Conservation (phyloP, 2,113 vertebrate species). For the Brachionichthys hirsutus region DNA sequence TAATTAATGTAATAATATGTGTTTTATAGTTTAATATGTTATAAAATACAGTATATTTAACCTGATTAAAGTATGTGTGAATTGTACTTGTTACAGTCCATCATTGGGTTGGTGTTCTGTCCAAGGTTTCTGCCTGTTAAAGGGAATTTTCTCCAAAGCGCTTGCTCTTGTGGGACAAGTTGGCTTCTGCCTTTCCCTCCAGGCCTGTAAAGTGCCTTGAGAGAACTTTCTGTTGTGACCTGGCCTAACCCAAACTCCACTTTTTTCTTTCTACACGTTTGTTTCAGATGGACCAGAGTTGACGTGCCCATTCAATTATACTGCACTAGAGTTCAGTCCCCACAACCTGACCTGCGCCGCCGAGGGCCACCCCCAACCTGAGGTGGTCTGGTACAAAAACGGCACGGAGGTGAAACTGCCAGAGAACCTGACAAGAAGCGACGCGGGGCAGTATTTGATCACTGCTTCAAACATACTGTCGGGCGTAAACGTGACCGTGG, state of each 20-base stretch:
- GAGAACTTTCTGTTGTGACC: too few species aligned
- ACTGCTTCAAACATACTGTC: not conserved
- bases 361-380: conserved; percentile 29
- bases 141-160: too few species aligned
- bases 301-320: conserved; percentile 16
- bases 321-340: conserved; percentile 11
- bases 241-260: not conserved
- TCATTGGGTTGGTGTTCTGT: too few species aligned
- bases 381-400: conserved; percentile 41
- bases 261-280: conserved; percentile 8
- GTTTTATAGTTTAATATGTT: too few species aligned
- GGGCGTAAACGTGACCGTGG: conserved; percentile 7
- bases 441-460: conserved; percentile 54
- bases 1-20: too few species aligned
- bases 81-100: too few species aligned
- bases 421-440: conserved; percentile 29
- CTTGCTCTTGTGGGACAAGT: too few species aligned
- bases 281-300: conserved; percentile 53
- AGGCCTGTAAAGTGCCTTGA: too few species aligned
- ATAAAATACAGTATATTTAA: not conserved
- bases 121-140: too few species aligned
- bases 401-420: conserved; percentile 29
- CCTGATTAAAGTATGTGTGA: not conserved
- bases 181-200: too few species aligned
- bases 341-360: conserved; percentile 27